Conservation (phyloP, 2,797 vertebrate species). For the Iguana delicatissima region DNA sequence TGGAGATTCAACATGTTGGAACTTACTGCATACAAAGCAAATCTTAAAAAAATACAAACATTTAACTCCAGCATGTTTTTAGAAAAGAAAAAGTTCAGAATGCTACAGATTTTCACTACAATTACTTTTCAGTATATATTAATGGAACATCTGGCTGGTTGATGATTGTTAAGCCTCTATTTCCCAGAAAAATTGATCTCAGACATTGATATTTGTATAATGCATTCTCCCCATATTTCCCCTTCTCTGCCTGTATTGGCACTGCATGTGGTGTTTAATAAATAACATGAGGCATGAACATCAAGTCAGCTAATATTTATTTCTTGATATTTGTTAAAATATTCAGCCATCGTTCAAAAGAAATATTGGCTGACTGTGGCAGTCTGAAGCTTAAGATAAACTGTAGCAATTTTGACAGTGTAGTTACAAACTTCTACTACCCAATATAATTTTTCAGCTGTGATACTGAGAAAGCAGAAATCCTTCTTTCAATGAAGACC, state of each 20-base stretch:
- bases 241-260: neutral
- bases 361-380: slow-evolving; percentile 3
- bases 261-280: neutral
- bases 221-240: neutral
- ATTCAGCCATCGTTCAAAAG: slow-evolving; percentile 21
- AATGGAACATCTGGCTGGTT: neutral
- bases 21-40: neutral
- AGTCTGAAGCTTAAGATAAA: slow-evolving; percentile 30
- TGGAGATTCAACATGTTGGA: neutral
- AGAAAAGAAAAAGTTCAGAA: neutral
- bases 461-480: neutral
- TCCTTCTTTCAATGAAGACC: neutral
- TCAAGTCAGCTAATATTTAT: slow-evolving; percentile 34
- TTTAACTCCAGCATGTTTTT: neutral
- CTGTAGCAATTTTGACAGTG: slow-evolving; percentile 13
- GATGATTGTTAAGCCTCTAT: no score
- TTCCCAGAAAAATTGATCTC: neutral
- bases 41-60: no score
- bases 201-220: neutral
- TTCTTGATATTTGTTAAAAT: slow-evolving; percentile 29
- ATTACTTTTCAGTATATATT: neutral
- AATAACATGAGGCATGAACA: slow-evolving; percentile 22
- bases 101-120: neutral
- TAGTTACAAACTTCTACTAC: neutral
- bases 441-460: slow-evolving; percentile 6